These are phyloP conservation scores for Lithodes maja DNA, from an alignment of 2,888 invertebrate species.

Conservation along the genomic window DNA sequence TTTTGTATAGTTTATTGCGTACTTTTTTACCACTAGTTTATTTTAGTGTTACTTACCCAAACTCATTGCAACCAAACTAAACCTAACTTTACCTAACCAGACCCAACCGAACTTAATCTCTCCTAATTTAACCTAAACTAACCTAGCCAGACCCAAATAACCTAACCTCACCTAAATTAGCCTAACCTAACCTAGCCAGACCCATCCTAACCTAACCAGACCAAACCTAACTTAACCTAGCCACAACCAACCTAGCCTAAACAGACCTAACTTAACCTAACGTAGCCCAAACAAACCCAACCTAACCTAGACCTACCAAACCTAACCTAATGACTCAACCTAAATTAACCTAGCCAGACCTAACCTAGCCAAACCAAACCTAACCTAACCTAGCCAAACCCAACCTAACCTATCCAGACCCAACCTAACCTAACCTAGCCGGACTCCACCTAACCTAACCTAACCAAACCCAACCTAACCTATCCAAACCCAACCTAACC, in stretches of 20 bases:
- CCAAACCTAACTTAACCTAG: constrained; percentile 71
- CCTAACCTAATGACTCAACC: background rate
- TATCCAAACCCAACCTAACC: too few relatives aligned
- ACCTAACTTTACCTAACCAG: constrained; percentile 55
- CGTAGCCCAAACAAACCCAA: constrained; percentile 55
- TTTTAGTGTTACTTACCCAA: constrained; percentile 10
- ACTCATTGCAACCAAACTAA: constrained; percentile 54
- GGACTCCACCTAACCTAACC: constrained; percentile 65
- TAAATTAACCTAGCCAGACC: constrained; percentile 45
- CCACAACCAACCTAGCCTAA: constrained; percentile 68
- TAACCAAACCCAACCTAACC: too few relatives aligned
- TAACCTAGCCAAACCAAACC: constrained; percentile 36
- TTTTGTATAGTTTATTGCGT: too few relatives aligned
- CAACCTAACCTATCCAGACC: too few relatives aligned
- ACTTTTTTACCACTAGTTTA: too few relatives aligned
- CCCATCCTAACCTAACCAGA: constrained; percentile 69
- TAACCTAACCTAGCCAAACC: too few relatives aligned
- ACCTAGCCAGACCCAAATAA: too few relatives aligned
- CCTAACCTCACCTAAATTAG: constrained; percentile 53
- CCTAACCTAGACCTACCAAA: constrained; percentile 51
- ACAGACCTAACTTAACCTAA: constrained; percentile 70
- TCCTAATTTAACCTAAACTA: constrained; percentile 63
- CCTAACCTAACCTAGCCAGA: constrained; percentile 60
- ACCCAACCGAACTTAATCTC: constrained; percentile 52
- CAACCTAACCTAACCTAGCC: constrained; percentile 52